Conservation (phyloP, 2,113 vertebrate genomes). For the Pipra filicauda region DNA sequence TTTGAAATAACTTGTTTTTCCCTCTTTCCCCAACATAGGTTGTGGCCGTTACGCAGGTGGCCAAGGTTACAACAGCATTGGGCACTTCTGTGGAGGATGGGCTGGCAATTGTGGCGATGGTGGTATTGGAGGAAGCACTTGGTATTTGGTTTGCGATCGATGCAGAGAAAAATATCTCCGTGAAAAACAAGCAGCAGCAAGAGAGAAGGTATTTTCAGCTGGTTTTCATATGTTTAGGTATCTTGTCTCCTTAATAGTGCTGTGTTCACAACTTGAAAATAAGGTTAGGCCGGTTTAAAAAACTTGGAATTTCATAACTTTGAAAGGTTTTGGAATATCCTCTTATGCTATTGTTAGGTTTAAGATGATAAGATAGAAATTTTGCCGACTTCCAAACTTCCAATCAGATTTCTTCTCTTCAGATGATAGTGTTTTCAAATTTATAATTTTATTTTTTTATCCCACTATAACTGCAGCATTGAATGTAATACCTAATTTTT, state of each 20-base stretch:
- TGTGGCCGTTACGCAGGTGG: slow-evolving; percentile 97
- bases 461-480: background rate
- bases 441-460: background rate
- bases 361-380: background rate
- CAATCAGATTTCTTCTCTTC: background rate
- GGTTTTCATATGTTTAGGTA: background rate
- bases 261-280: background rate
- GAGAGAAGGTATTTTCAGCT: slow-evolving; percentile 87
- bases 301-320: background rate
- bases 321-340: background rate
- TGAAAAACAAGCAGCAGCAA: slow-evolving; percentile 95
- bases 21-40: slow-evolving; percentile 67
- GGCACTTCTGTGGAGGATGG: slow-evolving; percentile 98
- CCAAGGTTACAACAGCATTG: slow-evolving; percentile 98
- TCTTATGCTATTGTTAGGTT: background rate
- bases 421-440: background rate
- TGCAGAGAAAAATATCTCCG: slow-evolving; percentile 97
- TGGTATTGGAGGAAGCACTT: slow-evolving; percentile 97
- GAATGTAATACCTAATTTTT: background rate
- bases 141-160: slow-evolving; percentile 97
- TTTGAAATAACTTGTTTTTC: background rate
- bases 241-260: background rate
- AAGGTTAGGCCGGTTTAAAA: background rate
- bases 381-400: background rate
- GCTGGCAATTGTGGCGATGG: slow-evolving; percentile 98